Evolutionary conservation across 1,140 invertebrate species (phyloP), one percentile per base, ranked within the genome.

Genomic region (Artemia franciscana): DNA sequence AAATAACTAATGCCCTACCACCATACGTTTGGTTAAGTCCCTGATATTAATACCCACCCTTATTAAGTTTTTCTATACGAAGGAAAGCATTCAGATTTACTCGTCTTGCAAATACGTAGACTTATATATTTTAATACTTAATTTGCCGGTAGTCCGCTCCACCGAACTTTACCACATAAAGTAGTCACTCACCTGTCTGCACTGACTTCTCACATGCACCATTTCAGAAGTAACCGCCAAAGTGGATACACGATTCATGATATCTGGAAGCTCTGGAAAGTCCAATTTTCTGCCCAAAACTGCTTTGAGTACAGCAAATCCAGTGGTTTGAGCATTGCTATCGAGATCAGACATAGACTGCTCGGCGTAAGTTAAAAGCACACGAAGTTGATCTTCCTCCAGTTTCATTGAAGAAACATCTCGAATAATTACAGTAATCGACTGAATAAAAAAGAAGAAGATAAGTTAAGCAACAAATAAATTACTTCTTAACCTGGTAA

Each of bases 301-400:
- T 0, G 88, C 84, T 74, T 86, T 90, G 0, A 97, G 72, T 0
- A 97, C 71, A 9, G 80, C 77, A 69, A 96, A 97, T 0, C 89
- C 90, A 12, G 88, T 88, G 0, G 85, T 80, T 69, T 94, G 89
- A 15, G 39, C 12, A 51, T 51, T 51, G 68, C 83, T 81, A 71
- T 97, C 90, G 71, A 90, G 84, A 70, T 96, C 91, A 0, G 82
- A 23, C 15, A 63, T 5, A 0, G 58, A 60, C 27, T 30, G 57
- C 59, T 66, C 62, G 30, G 75, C 84, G 66, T 95, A 95, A 0
- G 88, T 75, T 2, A 98, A 71, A 1, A 97, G 71, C 1, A 85
- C 79, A 70, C 88, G 84, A 12, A 93, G 72, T 69, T 95, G 88
- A 21, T 89, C 82, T 2, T 74, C 72, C 26, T 72, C 79, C 3